Percentiles rank a stretch among this genome's conserved stretches.
Conservation (phyloP, 1,140 invertebrate species). For the Cherax quadricarinatus region DNA sequence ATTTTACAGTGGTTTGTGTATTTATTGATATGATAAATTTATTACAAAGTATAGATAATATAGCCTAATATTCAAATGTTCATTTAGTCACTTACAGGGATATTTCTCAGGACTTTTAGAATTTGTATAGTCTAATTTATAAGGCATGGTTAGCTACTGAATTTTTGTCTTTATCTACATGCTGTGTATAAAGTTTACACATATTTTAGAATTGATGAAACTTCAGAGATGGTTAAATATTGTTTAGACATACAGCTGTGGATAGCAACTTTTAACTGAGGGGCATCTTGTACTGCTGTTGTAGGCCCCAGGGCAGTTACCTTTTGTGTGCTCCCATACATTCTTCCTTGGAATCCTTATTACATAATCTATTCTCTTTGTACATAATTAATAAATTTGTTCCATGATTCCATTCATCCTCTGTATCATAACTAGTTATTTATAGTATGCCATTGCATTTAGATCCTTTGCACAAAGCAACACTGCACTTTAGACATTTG, state of each 20-base stretch:
- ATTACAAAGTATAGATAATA: neutral
- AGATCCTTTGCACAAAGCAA: constrained; percentile 39
- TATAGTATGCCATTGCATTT: constrained; percentile 43
- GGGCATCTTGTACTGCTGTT: constrained; percentile 22
- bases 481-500: constrained; percentile 13
- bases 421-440: neutral
- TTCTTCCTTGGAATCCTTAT: neutral
- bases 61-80: neutral
- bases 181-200: neutral
- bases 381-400: constrained; percentile 23
- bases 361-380: neutral
- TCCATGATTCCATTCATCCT: neutral
- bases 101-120: too few species aligned
- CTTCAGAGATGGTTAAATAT: neutral
- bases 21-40: neutral
- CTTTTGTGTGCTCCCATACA: neutral
- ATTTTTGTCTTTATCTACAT: too few species aligned
- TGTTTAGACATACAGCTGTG: neutral
- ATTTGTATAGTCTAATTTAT: too few species aligned
- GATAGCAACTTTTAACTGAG: constrained; percentile 1
- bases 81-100: too few species aligned
- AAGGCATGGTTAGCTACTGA: too few species aligned
- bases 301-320: neutral
- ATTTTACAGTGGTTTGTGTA: too few species aligned
- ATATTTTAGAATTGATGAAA: neutral